Evolutionary conservation across 1,140 invertebrate species (phyloP).

Genomic region (Matsumurasca onukii): DNA sequence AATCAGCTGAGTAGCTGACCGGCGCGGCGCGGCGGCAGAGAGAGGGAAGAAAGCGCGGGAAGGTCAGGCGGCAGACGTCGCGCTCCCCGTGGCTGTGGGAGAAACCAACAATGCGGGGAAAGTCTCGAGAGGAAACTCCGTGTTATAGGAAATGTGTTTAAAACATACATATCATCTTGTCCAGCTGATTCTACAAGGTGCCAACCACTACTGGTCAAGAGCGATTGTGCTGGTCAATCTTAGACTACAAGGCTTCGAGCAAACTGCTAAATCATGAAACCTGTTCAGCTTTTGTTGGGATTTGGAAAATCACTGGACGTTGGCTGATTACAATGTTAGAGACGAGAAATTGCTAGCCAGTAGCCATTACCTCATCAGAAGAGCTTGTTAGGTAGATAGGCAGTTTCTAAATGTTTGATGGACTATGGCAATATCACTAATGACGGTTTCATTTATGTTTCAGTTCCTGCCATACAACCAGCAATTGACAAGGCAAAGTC

Average conservation of each 20-base stretch:
- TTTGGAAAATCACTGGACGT: too few species aligned
- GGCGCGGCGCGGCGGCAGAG: not conserved
- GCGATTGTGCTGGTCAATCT: too few species aligned
- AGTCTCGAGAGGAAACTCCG: constrained; percentile 11
- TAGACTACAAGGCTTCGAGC: too few species aligned
- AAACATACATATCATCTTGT: too few species aligned
- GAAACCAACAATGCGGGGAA: constrained; percentile 26
- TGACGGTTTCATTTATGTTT: constrained; percentile 32
- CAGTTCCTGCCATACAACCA: constrained; percentile 37
- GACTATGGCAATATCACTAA: not conserved
- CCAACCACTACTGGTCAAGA: too few species aligned
- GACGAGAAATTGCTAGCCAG: too few species aligned
- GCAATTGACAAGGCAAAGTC: constrained; percentile 36
- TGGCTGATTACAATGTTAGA: too few species aligned
- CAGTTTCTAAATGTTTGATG: not conserved
- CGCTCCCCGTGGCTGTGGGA: constrained; percentile 7
- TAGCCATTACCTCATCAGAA: too few species aligned
- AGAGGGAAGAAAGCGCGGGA: constrained; percentile 21
- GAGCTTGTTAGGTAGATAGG: too few species aligned
- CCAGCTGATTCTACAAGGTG: too few species aligned
- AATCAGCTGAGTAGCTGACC: not conserved
- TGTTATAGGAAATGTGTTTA: not conserved
- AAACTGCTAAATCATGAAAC: too few species aligned
- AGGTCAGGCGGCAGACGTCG: constrained; percentile 11
- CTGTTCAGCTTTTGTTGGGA: too few species aligned